Base-by-base conservation (phyloP, 2,888 invertebrate species). In the Malacosoma neustria region DNA sequence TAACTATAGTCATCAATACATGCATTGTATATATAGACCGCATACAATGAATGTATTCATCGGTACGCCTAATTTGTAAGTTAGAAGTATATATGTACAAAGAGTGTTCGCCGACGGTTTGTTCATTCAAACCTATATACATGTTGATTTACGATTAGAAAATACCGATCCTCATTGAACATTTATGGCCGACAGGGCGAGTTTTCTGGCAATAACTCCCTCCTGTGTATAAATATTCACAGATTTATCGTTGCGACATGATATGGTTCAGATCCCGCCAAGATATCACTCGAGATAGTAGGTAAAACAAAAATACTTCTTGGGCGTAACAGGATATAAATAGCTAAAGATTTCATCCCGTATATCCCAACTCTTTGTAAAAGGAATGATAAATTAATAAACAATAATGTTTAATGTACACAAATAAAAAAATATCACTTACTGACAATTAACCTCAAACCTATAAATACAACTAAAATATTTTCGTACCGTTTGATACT, bases 61-160 rank as follows among this genome's bases (percentile, higher is more conserved):
- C 39, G 44, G 49, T 63, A 60, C 49, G 61, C 61, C 63, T 70
- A 69, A 72, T 71, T 72, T 70, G 61, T 66, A 68, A 67, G 64
- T 66, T 61, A 57, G 64, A 65, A 67, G 61, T 66, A 62, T 60
- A 61, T 58, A 59, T 22, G 58, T 57, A 55, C 59, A 51, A 51
- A 53, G 42, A 54, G 40, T 48, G 52, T 52, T 52, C 54, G 51
- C 54, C 48, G 42, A 42, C 46, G 49, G 63, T 66, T 68, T 67
- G 63, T 49, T 60, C 62, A 62, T 62, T 56, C 49, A 35, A 46
- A 48, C 44, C 54, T 61, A 55, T 58, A 58, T 58, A 49, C 55
- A 46, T 52, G 59, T 62, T 56, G 61, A 64, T 72, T 68, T 66
- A 68, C 49, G 61, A 59, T 57, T 44, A 46, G 52, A 46, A 59